Percentiles rank a stretch among this genome's conserved stretches.
Conservation (phyloP, 2,113 vertebrate genomes). For the Lophotis ruficrista region DNA sequence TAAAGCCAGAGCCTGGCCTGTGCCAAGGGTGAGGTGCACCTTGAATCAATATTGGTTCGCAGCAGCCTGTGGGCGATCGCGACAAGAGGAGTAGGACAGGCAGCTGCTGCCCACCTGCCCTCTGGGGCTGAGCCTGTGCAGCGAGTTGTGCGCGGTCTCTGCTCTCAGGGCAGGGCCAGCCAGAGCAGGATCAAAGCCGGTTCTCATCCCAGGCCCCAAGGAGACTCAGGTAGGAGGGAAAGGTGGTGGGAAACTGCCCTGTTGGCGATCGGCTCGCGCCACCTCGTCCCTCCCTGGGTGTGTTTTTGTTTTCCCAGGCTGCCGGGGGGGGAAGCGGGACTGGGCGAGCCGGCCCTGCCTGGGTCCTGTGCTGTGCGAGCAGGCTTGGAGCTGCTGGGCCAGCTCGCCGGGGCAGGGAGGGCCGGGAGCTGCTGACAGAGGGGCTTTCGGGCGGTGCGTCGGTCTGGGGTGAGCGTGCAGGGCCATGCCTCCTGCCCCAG, state of each 20-base stretch:
- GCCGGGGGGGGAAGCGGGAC: not conserved
- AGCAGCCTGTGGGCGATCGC: accelerated
- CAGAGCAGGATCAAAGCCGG: not conserved
- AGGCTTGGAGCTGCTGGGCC: not conserved
- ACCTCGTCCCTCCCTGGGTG: not conserved
- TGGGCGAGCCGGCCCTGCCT: accelerated
- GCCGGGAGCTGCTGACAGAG: not conserved
- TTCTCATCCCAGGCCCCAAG: accelerated
- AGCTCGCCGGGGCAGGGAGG: not conserved
- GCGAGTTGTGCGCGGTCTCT: accelerated
- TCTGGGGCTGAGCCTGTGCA: not conserved
- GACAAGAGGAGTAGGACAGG: accelerated
- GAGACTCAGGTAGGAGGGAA: not conserved
- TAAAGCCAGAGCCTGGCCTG: accelerated
- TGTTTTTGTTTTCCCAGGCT: not conserved
- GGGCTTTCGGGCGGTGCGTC: not conserved
- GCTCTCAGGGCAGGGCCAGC: not conserved
- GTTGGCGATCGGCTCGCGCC: accelerated
- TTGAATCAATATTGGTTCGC: not conserved
- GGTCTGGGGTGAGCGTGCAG: not conserved
- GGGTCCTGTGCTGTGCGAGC: not conserved
- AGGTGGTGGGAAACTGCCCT: not conserved
- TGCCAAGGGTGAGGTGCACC: not conserved
- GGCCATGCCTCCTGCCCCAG: not conserved
- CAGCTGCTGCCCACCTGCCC: not conserved